Percentiles rank a stretch among this genome's conserved stretches.
phyloP scores from a whole-genome alignment of 1,140 invertebrate genomes.

The Adoxophyes honmai region DNA sequence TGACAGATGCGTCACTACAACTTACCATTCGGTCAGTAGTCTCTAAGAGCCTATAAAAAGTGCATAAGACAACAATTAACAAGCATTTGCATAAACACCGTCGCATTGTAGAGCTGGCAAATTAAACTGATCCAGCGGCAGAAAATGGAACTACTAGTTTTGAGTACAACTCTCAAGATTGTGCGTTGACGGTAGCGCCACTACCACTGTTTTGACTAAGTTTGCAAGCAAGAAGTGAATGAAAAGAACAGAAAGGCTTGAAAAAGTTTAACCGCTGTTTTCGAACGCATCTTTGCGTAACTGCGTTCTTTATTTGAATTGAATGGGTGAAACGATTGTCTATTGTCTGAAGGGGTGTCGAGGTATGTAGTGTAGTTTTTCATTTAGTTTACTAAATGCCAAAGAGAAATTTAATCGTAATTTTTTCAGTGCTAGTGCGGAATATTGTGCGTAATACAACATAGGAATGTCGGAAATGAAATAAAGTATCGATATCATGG shows the following conservation, averaged over 20 bases:
- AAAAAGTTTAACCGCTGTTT: constrained; percentile 33
- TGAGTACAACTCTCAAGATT: neutral
- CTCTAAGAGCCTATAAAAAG: constrained; percentile 39
- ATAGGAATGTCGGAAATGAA: no score
- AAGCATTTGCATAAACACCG: constrained; percentile 64
- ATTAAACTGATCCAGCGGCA: neutral
- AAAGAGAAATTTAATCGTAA: no score
- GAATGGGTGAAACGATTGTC: constrained; percentile 28
- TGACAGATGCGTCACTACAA: constrained; percentile 64
- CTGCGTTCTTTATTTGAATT: constrained; percentile 48
- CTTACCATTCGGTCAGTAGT: constrained; percentile 28
- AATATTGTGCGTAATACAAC: no score
- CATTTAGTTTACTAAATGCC: neutral
- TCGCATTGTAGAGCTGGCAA: constrained; percentile 46
- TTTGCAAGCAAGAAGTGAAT: neutral
- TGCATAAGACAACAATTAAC: constrained; percentile 42
- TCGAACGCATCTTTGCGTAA: constrained; percentile 61
- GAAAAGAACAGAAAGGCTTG: constrained; percentile 22
- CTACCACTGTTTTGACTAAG: neutral
- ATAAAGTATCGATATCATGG: no score
- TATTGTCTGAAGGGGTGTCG: constrained; percentile 25
- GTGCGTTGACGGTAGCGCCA: neutral
- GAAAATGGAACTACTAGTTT: neutral
- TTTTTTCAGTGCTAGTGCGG: no score
- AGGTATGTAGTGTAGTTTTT: constrained; percentile 2